A percentile compares a stretch with the other conserved stretches of the same genome.
These are phyloP conservation scores for Lottia scabra DNA, from an alignment of 2,888 invertebrate species.

Conservation along the genomic window DNA sequence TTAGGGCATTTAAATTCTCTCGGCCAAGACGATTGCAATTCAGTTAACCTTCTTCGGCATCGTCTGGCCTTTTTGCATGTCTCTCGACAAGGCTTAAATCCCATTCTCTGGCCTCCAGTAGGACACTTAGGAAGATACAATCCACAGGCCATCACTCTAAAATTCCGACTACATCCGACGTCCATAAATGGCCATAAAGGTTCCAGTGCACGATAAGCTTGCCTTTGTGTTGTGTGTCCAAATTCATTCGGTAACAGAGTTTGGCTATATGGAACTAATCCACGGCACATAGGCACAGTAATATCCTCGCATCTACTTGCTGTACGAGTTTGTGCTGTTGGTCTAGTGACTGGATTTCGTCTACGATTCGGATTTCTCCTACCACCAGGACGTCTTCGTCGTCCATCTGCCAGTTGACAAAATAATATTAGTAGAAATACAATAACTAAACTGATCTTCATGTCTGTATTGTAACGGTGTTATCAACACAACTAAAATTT, in stretches of 20 bases:
- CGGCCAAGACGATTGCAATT: slow-evolving; percentile 37
- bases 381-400: neutral
- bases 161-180: slow-evolving; percentile 49
- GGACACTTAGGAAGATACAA: slow-evolving; percentile 51
- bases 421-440: neutral
- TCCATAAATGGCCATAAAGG: slow-evolving; percentile 56
- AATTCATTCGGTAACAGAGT: slow-evolving; percentile 44
- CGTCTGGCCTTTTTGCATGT: slow-evolving; percentile 37
- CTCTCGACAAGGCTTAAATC: slow-evolving; percentile 39
- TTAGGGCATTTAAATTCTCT: slow-evolving; percentile 25
- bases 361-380: neutral
- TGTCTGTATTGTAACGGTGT: too few relatives aligned
- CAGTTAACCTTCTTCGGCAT: slow-evolving; percentile 32
- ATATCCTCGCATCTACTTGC: neutral
- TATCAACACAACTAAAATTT: too few relatives aligned
- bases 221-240: slow-evolving; percentile 38
- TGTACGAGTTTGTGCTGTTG: neutral
- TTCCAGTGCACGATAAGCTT: slow-evolving; percentile 47
- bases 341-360: neutral
- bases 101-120: slow-evolving; percentile 15
- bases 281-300: neutral
- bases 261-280: slow-evolving; percentile 5
- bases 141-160: slow-evolving; percentile 48
- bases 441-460: neutral
- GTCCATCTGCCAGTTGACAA: neutral